Conservation (phyloP, 92 coral and sea anemone genomes). For the Galaxea fascicularis region DNA sequence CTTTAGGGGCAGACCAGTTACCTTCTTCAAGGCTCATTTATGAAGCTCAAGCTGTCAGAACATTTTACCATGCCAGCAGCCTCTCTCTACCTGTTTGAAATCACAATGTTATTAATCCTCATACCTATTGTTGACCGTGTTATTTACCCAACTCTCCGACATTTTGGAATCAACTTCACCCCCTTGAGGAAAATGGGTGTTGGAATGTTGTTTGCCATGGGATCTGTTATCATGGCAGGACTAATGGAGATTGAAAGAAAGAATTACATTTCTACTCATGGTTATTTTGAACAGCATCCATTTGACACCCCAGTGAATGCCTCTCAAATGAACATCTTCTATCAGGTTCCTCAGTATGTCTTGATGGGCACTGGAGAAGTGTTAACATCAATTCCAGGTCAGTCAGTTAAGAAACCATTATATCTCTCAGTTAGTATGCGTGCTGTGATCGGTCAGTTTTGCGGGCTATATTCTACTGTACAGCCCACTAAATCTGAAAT, state of each 20-base stretch:
- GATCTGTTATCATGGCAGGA: slow-evolving; percentile 62
- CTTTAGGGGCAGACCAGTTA: slow-evolving; percentile 48
- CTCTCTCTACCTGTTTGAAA: slow-evolving; percentile 65
- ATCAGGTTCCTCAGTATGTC: slow-evolving; percentile 91
- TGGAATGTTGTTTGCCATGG: slow-evolving; percentile 57
- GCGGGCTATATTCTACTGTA: too few relatives aligned
- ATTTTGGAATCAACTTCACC: slow-evolving; percentile 47
- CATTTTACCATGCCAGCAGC: slow-evolving; percentile 78
- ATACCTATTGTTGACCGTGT: slow-evolving; percentile 56
- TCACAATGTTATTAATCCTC: slow-evolving; percentile 37
- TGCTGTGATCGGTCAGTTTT: too few relatives aligned
- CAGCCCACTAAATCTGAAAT: too few relatives aligned
- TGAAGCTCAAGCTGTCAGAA: slow-evolving; percentile 56
- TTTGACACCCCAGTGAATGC: slow-evolving; percentile 63
- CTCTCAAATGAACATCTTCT: slow-evolving; percentile 79
- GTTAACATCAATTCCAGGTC: slow-evolving; percentile 91
- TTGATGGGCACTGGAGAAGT: slow-evolving; percentile 95
- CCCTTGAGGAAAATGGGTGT: slow-evolving; percentile 64
- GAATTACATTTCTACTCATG: slow-evolving; percentile 19
- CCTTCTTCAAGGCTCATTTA: slow-evolving; percentile 69
- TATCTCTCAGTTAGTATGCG: too few relatives aligned
- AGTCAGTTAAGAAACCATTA: neutral
- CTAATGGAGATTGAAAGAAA: slow-evolving; percentile 61
- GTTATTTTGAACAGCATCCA: slow-evolving; percentile 41
- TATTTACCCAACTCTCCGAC: slow-evolving; percentile 48